phyloP scores from a whole-genome alignment of 2,797 vertebrate genomes.

The Steatocranus sp. region DNA sequence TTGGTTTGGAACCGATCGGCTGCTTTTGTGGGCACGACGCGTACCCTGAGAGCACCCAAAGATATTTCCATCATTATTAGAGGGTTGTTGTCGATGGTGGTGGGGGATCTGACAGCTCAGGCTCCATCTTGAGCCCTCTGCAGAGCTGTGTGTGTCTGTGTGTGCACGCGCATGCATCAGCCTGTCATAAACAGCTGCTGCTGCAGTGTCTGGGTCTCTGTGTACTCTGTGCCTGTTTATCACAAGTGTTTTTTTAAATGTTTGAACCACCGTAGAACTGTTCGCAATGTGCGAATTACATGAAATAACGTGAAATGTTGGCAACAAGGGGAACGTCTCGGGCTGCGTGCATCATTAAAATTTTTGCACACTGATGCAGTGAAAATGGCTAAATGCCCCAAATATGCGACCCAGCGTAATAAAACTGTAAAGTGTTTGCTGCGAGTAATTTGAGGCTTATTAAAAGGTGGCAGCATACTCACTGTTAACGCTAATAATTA shows the following conservation, averaged over 20 bases:
- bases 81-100: not conserved
- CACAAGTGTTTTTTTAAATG: not conserved
- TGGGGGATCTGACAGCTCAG: constrained; percentile 36
- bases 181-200: constrained; percentile 60
- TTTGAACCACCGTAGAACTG: not conserved
- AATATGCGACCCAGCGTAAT: constrained; percentile 16
- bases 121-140: constrained; percentile 70
- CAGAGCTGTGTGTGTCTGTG: constrained; percentile 52
- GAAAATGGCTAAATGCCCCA: not conserved
- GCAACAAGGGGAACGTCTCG: fast-evolving
- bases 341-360: constrained; percentile 1
- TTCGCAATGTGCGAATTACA: not conserved
- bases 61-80: not conserved
- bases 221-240: constrained; percentile 7
- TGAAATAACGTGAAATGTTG: not conserved
- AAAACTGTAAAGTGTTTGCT: constrained; percentile 33
- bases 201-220: constrained; percentile 46
- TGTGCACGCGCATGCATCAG: constrained; percentile 25
- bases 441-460: constrained; percentile 10
- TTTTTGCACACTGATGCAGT: constrained; percentile 33
- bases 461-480: not conserved
- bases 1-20: fast-evolving
- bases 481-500: constrained; percentile 32
- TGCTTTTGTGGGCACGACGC: not conserved
- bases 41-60: not conserved